Conservation (phyloP, 2,797 vertebrate genomes). For the Pristis pectinata region DNA sequence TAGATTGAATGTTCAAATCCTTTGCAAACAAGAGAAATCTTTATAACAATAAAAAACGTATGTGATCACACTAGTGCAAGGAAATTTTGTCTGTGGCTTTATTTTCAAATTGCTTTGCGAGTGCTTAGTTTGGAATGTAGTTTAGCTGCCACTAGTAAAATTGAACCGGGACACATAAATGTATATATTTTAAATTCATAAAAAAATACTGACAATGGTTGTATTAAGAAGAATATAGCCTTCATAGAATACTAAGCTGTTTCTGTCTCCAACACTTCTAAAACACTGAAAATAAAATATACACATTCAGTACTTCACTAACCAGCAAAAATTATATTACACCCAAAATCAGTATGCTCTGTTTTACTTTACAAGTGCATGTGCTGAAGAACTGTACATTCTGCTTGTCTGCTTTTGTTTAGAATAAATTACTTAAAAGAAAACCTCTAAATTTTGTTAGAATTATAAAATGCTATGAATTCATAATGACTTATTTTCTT, state of each 20-base stretch:
- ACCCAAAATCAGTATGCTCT: not conserved
- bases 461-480: not conserved
- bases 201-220: not conserved
- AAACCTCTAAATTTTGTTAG: not conserved
- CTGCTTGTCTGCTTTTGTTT: not conserved
- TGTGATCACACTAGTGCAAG: not conserved
- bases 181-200: not conserved
- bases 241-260: not conserved
- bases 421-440: not conserved
- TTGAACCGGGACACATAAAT: not conserved
- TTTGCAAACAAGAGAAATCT: not conserved
- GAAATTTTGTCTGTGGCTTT: not conserved
- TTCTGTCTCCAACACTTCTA: not conserved
- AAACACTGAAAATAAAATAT: not conserved
- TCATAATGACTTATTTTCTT: not conserved
- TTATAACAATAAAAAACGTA: not conserved
- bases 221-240: not conserved
- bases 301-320: not conserved
- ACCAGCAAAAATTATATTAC: not conserved
- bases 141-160: not conserved
- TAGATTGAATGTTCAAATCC: not conserved
- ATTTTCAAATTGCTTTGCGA: not conserved
- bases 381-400: not conserved
- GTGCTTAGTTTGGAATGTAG: not conserved
- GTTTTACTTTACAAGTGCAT: not conserved